Base-by-base conservation (phyloP, 2,797 vertebrate genomes). In the Mycteria americana region DNA sequence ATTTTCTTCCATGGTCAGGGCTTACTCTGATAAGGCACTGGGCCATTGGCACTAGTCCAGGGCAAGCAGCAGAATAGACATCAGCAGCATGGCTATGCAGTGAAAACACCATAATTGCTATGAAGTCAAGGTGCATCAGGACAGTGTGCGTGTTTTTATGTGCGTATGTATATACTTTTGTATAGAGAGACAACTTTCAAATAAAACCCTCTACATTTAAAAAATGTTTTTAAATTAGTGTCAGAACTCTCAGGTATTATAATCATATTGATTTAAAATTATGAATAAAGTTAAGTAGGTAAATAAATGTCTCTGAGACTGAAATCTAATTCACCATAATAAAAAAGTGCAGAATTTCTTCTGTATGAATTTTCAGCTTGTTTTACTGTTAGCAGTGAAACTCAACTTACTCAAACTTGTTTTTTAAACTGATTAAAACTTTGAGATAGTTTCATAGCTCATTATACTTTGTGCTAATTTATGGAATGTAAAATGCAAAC, bases 401-500 rank as follows among this genome's bases (percentile, higher is more conserved):
- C 11, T 73, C 80, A 88, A 37, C 31, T 96, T 94, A 62, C 37
- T 85, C 27, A 68, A 93, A 93, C 27, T 94, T 95, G 28, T 53
- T 53, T 95, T 96, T 57, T 85, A 88, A 94, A 96, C 28, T 89
- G 43, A 78, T 94, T n/a, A 53, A 92, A 96, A 97, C 80, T 95
- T 95, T 27, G 21, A 94, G 30, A 54, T 16, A 87, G 33, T 87
- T 97, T 94, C 43, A 59, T 70, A 85, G 8, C 35, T 92, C 54
- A 23, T 89, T 89, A 93, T 62, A 73, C 4, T 46, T 48, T 50
- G 15, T 73, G 30, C 7, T 95, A 97, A 95, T 95, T 96, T 93
- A 94, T 59, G 35, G 33, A 95, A 87, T 83, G 30, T 59, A 92
- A 95, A 97, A 78, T 88, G 39, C 48, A 96, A 95, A 53, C 17